A percentile compares a stretch with the other conserved stretches of the same genome.
Conservation (phyloP, 2,113 vertebrate genomes). For the Phalacrocorax brasilianus region DNA sequence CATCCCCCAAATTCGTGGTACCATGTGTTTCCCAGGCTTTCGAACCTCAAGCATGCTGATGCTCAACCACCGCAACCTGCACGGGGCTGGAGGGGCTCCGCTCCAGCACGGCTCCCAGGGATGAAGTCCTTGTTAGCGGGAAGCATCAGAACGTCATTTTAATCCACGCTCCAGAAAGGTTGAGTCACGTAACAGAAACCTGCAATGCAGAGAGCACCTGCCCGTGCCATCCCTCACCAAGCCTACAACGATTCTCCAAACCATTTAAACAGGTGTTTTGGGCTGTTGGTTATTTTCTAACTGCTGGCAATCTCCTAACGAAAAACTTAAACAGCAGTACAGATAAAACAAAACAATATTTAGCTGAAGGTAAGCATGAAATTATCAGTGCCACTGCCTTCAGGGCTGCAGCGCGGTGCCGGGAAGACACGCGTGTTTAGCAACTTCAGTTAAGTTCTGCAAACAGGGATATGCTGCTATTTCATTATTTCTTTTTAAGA, state of each 20-base stretch:
- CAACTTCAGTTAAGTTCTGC: not conserved
- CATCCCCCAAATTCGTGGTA: not conserved
- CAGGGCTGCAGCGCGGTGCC: rapidly evolving
- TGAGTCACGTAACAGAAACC: not conserved
- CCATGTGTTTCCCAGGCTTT: too few species aligned
- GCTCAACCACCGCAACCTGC: not conserved
- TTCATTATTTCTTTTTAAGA: not conserved
- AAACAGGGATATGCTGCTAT: not conserved
- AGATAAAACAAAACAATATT: not conserved
- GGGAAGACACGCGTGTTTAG: rapidly evolving
- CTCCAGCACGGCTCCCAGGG: not conserved
- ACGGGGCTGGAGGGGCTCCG: not conserved
- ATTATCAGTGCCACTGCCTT: not conserved
- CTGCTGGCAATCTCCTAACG: not conserved
- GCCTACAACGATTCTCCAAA: too few species aligned
- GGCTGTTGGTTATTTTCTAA: not conserved
- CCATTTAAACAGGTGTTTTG: too few species aligned
- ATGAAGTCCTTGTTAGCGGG: not conserved
- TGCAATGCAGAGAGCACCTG: rapidly evolving
- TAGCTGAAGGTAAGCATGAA: not conserved
- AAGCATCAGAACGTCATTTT: not conserved
- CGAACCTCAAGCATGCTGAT: not conserved
- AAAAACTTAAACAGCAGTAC: not conserved
- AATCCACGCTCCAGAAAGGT: rapidly evolving
- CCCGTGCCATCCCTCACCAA: rapidly evolving